Evolutionary conservation across 2,888 invertebrate species (phyloP).

Genomic region (Drosophila phalerata): DNA sequence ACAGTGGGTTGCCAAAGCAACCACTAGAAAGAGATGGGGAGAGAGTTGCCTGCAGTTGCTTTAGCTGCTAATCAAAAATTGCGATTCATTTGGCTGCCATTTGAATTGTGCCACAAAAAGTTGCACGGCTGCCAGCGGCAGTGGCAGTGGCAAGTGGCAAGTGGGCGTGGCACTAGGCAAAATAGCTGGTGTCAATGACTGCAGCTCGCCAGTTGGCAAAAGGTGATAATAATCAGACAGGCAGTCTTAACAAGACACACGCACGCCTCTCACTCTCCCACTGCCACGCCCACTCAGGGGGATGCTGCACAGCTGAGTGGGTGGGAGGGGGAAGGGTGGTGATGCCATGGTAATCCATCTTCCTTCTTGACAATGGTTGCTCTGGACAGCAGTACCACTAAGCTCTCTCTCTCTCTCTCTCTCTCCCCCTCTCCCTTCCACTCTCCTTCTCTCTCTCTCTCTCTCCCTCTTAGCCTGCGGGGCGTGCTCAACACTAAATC

Average conservation of each 20-base stretch:
- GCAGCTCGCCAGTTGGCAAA: constrained; percentile 34
- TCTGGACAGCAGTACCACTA: constrained; percentile 41
- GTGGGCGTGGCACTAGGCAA: constrained; percentile 37
- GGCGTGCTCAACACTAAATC: constrained; percentile 58
- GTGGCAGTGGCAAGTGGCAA: constrained; percentile 4
- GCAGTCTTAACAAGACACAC: constrained; percentile 76
- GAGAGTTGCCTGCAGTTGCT: constrained; percentile 20
- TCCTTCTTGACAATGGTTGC: constrained; percentile 74
- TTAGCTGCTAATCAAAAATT: constrained; percentile 72
- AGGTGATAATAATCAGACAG: constrained; percentile 79
- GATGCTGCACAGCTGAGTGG: too few species aligned
- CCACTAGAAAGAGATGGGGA: neutral
- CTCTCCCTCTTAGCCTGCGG: constrained; percentile 8
- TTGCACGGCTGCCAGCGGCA: constrained; percentile 6
- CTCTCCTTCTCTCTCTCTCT: neutral
- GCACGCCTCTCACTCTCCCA: constrained; percentile 28
- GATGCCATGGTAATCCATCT: constrained; percentile 71
- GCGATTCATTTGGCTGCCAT: constrained; percentile 67
- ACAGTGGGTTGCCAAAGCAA: constrained; percentile 12
- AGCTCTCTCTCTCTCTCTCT: constrained; percentile 9
- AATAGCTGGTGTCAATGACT: constrained; percentile 73
- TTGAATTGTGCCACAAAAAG: constrained; percentile 46
- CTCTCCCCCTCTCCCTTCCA: neutral
- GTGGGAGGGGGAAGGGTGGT: neutral
- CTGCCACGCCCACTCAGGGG: constrained; percentile 9